Conservation (phyloP, 2,888 invertebrate genomes). For the Andricus curvator region DNA sequence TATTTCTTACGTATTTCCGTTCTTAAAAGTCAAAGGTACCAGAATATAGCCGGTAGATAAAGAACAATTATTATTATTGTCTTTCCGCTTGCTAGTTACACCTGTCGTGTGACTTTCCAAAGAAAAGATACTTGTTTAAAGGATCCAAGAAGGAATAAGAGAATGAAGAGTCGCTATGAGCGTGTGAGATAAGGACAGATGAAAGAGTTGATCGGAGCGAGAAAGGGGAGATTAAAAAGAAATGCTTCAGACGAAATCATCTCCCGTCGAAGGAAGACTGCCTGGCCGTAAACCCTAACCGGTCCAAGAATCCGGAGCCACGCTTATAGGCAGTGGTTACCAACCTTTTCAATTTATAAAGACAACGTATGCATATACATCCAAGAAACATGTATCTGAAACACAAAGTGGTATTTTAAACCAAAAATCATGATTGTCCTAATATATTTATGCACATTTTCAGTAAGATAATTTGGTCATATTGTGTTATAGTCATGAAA, state of each 20-base stretch:
- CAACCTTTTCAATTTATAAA: slow-evolving; percentile 61
- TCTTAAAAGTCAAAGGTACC: too few species aligned
- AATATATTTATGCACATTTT: too few species aligned
- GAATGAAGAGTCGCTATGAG: slow-evolving; percentile 8
- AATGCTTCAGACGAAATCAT: slow-evolving; percentile 60
- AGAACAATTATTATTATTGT: slow-evolving; percentile 47
- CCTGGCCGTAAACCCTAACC: slow-evolving; percentile 67
- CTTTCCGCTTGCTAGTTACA: slow-evolving; percentile 73
- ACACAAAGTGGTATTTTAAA: too few species aligned
- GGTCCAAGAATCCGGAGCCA: slow-evolving; percentile 77
- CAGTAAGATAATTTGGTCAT: too few species aligned
- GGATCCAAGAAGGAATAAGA: neutral
- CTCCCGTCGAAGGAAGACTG: slow-evolving; percentile 64
- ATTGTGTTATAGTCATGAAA: too few species aligned
- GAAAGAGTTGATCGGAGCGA: slow-evolving; percentile 23
- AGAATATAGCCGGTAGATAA: too few species aligned
- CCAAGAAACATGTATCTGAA: neutral
- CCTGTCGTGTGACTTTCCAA: slow-evolving; percentile 76
- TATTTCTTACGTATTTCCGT: too few species aligned
- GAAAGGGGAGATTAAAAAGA: slow-evolving; percentile 14
- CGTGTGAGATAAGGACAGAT: slow-evolving; percentile 40
- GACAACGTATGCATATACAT: neutral
- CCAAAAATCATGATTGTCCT: too few species aligned
- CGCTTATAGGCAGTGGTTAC: slow-evolving; percentile 74
- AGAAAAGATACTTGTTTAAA: slow-evolving; percentile 51